Conservation (phyloP, 1,140 invertebrate species). For the Mercenaria mercenaria region DNA sequence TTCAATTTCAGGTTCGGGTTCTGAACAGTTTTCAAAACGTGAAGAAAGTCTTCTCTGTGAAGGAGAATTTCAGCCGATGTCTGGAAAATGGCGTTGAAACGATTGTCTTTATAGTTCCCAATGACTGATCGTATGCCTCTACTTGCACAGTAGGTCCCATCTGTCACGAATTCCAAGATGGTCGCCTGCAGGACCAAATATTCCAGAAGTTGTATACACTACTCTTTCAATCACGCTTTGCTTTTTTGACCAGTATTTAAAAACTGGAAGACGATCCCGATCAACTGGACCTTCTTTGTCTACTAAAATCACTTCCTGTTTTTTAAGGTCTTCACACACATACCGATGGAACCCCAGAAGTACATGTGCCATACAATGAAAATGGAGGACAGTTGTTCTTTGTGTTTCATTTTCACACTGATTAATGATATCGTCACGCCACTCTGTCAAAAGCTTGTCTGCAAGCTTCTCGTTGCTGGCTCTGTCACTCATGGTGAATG, state of each 20-base stretch:
- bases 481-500: slow-evolving; percentile 51
- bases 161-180: not conserved
- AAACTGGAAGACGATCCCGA: not conserved
- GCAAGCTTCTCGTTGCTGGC: slow-evolving; percentile 52
- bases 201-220: not conserved
- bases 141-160: slow-evolving; percentile 33
- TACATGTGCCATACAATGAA: slow-evolving; percentile 12
- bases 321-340: not conserved
- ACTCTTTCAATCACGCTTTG: not conserved
- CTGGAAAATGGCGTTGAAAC: slow-evolving; percentile 9
- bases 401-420: not conserved
- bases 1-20: not conserved
- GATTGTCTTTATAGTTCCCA: slow-evolving; percentile 11
- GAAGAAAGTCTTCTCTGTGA: not conserved
- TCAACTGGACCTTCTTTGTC: not conserved
- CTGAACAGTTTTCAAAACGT: not conserved
- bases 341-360: slow-evolving; percentile 19
- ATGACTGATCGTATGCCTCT: not conserved
- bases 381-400: not conserved
- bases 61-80: not conserved
- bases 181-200: slow-evolving; percentile 29
- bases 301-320: not conserved
- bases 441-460: slow-evolving; percentile 24
- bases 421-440: slow-evolving; percentile 2
- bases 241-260: not conserved